phyloP scores from a whole-genome alignment of 2,888 invertebrate genomes.

The Odontomyia ornata region DNA sequence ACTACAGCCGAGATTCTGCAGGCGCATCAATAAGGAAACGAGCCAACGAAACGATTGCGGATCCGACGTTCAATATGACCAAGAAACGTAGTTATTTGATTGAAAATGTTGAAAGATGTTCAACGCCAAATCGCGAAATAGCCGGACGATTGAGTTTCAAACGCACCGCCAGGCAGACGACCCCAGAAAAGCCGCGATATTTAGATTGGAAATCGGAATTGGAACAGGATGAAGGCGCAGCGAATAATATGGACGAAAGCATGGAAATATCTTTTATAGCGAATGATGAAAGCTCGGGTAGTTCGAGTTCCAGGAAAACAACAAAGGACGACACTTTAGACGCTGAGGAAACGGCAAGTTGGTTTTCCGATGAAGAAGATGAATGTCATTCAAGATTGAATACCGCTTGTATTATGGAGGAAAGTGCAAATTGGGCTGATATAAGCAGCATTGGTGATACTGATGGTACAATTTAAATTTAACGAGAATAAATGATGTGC shows the following conservation, averaged over 20 bases:
- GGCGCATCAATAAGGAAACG: neutral
- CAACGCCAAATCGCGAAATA: conserved; percentile 9
- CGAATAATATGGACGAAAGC: neutral
- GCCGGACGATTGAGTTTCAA: neutral
- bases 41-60: neutral
- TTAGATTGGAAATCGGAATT: neutral
- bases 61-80: neutral
- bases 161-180: neutral
- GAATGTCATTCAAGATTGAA: conserved; percentile 15
- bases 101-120: neutral
- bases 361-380: neutral
- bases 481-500: neutral
- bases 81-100: neutral
- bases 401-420: conserved; percentile 15
- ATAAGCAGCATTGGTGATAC: neutral
- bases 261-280: neutral
- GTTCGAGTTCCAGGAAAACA: neutral
- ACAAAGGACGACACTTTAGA: neutral
- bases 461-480: neutral
- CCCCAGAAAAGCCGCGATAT: neutral
- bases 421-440: neutral
- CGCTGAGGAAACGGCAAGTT: conserved; percentile 2
- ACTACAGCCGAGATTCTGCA: neutral
- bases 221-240: neutral
- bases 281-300: neutral